Evolutionary conservation across 2,113 vertebrate genomes (phyloP).

Genomic region (Orycteropus afer): DNA sequence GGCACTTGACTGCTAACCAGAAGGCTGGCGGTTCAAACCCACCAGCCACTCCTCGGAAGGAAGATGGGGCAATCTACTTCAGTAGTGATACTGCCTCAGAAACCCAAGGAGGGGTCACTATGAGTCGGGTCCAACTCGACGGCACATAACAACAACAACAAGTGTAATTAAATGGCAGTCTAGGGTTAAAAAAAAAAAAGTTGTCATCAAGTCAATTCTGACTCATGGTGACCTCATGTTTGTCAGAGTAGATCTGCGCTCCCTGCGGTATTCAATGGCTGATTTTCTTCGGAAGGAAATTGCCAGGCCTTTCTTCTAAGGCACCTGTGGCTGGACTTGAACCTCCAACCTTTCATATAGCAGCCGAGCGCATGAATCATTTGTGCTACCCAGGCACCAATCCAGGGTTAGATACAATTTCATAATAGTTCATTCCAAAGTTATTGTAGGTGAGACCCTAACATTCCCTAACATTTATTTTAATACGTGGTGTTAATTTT

Average conservation of each 20-base stretch:
- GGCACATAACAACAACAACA: too few relatives aligned
- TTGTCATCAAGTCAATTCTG: neutral
- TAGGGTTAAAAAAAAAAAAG: neutral
- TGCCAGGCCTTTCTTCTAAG: neutral
- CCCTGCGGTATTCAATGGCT: neutral
- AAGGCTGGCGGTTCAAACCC: too few relatives aligned
- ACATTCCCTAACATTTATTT: constrained; percentile 83
- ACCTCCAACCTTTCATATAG: neutral
- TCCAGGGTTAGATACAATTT: constrained; percentile 86
- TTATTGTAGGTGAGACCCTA: constrained; percentile 83
- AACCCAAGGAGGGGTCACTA: too few relatives aligned
- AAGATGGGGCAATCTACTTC: too few relatives aligned
- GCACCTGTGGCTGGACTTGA: neutral
- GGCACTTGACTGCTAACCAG: too few relatives aligned
- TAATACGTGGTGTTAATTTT: constrained; percentile 72
- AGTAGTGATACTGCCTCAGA: too few relatives aligned
- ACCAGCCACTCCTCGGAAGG: too few relatives aligned
- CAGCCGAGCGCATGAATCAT: neutral
- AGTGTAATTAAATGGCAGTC: constrained; percentile 67
- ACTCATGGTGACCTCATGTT: too few relatives aligned
- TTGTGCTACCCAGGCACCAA: constrained; percentile 71
- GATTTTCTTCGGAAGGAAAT: neutral
- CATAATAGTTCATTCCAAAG: constrained; percentile 76
- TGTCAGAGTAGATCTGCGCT: neutral
- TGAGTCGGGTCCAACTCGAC: too few relatives aligned